These are phyloP conservation scores for Copidosoma floridanum DNA, from an alignment of 1,140 invertebrate species.

Conservation along the genomic window DNA sequence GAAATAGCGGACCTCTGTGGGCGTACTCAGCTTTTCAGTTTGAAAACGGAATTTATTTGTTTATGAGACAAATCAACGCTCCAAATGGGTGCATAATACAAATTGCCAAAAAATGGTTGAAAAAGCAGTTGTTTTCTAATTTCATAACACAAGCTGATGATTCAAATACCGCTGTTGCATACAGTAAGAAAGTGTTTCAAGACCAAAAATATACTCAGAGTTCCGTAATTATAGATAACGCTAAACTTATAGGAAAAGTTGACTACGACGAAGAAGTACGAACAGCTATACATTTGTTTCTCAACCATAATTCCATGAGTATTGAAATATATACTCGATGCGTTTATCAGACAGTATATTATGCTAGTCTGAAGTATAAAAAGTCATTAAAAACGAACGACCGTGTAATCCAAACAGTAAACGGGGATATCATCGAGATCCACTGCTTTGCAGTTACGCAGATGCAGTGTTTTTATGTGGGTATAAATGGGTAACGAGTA, in stretches of 20 bases:
- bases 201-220: background rate
- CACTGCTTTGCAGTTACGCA: background rate
- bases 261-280: background rate
- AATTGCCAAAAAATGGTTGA: conserved; percentile 16
- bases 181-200: background rate
- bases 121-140: background rate
- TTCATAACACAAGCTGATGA: too few species aligned
- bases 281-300: background rate
- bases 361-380: too few species aligned
- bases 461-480: background rate
- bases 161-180: too few species aligned
- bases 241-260: background rate
- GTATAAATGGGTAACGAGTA: background rate
- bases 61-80: conserved; percentile 13
- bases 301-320: too few species aligned
- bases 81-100: conserved; percentile 19
- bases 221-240: background rate
- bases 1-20: conserved; percentile 15
- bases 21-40: conserved; percentile 14
- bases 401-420: background rate
- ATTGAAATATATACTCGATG: too few species aligned
- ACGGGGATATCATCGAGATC: background rate
- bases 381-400: background rate
- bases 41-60: background rate
- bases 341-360: too few species aligned